Evolutionary conservation across 2,888 invertebrate species (phyloP).

Genomic region (Phengaris arion): DNA sequence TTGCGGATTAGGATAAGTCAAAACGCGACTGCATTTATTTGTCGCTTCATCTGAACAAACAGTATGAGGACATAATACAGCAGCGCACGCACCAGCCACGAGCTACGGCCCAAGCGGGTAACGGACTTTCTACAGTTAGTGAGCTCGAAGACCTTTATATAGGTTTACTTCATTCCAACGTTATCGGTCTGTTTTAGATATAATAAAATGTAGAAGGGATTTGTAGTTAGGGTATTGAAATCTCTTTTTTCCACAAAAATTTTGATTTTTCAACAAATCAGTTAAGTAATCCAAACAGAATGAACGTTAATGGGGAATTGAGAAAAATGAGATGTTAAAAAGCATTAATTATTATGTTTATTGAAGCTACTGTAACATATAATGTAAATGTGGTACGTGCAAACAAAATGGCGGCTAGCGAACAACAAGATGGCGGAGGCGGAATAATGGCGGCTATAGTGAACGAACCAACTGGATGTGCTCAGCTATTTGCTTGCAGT

Average conservation of each 20-base stretch:
- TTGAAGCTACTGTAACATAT: constrained; percentile 28
- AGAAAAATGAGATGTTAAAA: neutral
- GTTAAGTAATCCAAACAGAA: neutral
- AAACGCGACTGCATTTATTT: too few species aligned
- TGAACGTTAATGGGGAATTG: neutral
- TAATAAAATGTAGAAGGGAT: too few species aligned
- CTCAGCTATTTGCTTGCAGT: constrained; percentile 79
- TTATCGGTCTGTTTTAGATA: too few species aligned
- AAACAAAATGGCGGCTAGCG: constrained; percentile 49
- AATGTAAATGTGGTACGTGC: constrained; percentile 36
- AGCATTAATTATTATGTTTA: neutral
- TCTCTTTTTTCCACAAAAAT: neutral
- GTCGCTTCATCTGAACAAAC: constrained; percentile 1
- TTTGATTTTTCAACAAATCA: neutral
- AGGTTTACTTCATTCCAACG: too few species aligned
- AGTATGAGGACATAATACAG: too few species aligned
- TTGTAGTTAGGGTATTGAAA: neutral
- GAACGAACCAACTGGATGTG: constrained; percentile 79
- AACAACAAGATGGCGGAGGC: constrained; percentile 52
- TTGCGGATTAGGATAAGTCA: too few species aligned
- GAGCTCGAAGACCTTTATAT: too few species aligned
- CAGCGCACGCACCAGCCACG: too few species aligned
- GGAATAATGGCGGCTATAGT: constrained; percentile 53
- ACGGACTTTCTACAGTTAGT: too few species aligned
- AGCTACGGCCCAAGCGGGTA: too few species aligned